phyloP scores from a whole-genome alignment of 2,113 vertebrate species.

The Butorides virescens region DNA sequence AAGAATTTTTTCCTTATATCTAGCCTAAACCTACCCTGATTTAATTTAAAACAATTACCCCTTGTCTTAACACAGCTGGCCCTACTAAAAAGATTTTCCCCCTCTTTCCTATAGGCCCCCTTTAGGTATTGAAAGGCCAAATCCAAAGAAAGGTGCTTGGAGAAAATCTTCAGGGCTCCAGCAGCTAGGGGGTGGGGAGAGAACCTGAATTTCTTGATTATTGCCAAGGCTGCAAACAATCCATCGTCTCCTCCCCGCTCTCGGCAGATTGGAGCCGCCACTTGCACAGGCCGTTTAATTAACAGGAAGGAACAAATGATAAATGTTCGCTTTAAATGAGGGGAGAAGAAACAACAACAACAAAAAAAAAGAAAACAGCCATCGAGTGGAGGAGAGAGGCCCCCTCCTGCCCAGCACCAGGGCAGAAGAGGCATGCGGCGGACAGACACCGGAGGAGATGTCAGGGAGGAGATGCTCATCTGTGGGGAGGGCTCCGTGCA shows the following conservation, averaged over 20 bases:
- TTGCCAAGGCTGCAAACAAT: not conserved
- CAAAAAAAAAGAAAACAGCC: not conserved
- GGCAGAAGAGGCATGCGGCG: not conserved
- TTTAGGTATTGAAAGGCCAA: too few species aligned
- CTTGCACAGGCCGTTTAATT: not conserved
- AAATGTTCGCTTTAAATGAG: not conserved
- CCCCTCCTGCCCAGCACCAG: not conserved
- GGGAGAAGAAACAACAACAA: not conserved
- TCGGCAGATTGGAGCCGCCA: not conserved
- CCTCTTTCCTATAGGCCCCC: too few species aligned
- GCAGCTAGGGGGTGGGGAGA: not conserved
- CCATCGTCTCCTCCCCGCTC: not conserved
- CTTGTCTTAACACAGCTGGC: too few species aligned
- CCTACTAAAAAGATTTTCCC: too few species aligned
- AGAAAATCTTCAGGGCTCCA: not conserved
- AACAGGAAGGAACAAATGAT: not conserved
- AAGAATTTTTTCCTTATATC: too few species aligned
- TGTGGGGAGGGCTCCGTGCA: not conserved
- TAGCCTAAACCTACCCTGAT: too few species aligned
- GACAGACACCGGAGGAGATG: not conserved
- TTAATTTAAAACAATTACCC: too few species aligned
- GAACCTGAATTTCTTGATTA: not conserved
- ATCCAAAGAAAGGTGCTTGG: not conserved
- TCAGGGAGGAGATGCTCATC: not conserved
- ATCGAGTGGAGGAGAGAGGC: accelerated